Evolutionary conservation across 2,888 invertebrate genomes (phyloP), one percentile per base, ranked within the genome.

Genomic region (Boloria selene): DNA sequence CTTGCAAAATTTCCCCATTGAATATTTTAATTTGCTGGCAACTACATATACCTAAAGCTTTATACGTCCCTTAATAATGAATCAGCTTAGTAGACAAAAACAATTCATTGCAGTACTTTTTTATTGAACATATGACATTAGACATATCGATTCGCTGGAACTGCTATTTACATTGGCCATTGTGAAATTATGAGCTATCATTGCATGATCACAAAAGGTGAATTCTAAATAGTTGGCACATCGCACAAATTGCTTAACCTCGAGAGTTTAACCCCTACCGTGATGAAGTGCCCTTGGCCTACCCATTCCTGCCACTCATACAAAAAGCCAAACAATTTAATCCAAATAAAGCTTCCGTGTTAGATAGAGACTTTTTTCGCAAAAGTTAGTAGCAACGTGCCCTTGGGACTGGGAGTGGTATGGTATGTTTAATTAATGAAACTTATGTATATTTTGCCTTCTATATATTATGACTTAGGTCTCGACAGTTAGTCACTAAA

Each of bases 241-340:
- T 45, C 42, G 51, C 38, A 63, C 38, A 14, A 50, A 17, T 17
- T 44, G 44, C 64, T 60, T 55, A 60, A 56, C 65, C 68, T 67
- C 58, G 68, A 64, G 31, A 61, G 31, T 16, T 51, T 62, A 62
- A 65, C 66, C 70, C 70, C 62, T 62, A 54, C 61, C 64, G 63
- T 66, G 68, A 66, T 70, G 52, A n/a, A 18, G 50, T 56, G 63
- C 56, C 72, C 70, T 72, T 72, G 72, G 67, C 70, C 68, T 58
- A 42, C 52, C 62, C 50, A 16, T 52, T 49, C 56, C 54, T 50
- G 59, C 49, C 63, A 38, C 60, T 56, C 22, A 45, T 31, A 42
- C 14, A 26, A 49, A 52, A 58, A 18, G 38, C 61, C 64, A 68
- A 63, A 61, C 61, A 52, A 69, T 69, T 69, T 70, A 61, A 70